Percentiles rank a stretch among this genome's conserved stretches.
Conservation (phyloP, 1,140 invertebrate genomes). For the Thaumetopoea pityocampa region DNA sequence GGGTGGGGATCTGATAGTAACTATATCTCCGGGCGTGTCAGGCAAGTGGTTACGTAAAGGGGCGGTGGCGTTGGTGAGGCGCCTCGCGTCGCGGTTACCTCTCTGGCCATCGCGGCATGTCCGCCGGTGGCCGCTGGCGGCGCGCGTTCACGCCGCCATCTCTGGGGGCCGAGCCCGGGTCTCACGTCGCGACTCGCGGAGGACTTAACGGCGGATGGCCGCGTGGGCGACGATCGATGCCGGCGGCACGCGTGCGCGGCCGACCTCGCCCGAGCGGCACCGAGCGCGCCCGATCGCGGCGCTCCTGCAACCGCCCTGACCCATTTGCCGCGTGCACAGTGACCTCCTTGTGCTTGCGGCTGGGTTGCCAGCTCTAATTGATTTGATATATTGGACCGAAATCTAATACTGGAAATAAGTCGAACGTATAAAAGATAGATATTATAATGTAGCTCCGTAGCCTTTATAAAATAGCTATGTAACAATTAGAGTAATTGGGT, state of each 20-base stretch:
- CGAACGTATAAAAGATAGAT: too few relatives aligned
- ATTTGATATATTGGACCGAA: too few relatives aligned
- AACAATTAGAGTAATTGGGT: too few relatives aligned
- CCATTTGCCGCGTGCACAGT: slow-evolving; percentile 59
- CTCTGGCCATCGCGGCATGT: slow-evolving; percentile 77
- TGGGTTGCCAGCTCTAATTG: background rate
- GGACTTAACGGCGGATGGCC: slow-evolving; percentile 49
- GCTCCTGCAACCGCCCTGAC: slow-evolving; percentile 58
- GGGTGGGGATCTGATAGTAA: slow-evolving; percentile 38
- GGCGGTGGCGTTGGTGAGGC: slow-evolving; percentile 32
- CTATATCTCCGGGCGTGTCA: slow-evolving; percentile 50
- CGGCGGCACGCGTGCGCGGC: slow-evolving; percentile 48
- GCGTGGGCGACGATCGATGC: slow-evolving; percentile 66
- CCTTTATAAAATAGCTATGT: too few relatives aligned
- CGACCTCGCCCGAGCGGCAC: slow-evolving; percentile 30
- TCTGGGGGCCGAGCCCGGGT: slow-evolving; percentile 60
- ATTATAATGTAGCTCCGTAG: too few relatives aligned
- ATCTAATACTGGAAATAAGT: too few relatives aligned
- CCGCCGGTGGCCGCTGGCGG: slow-evolving; percentile 70
- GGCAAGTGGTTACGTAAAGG: slow-evolving; percentile 43
- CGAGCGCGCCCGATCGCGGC: slow-evolving; percentile 32
- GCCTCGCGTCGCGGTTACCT: slow-evolving; percentile 62
- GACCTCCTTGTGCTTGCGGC: slow-evolving; percentile 50
- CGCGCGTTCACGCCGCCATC: slow-evolving; percentile 71
- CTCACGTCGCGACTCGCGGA: slow-evolving; percentile 58